Percentiles rank a stretch among this genome's conserved stretches.
Conservation (phyloP, 2,113 vertebrate species). For the Lamprologus callipterus region DNA sequence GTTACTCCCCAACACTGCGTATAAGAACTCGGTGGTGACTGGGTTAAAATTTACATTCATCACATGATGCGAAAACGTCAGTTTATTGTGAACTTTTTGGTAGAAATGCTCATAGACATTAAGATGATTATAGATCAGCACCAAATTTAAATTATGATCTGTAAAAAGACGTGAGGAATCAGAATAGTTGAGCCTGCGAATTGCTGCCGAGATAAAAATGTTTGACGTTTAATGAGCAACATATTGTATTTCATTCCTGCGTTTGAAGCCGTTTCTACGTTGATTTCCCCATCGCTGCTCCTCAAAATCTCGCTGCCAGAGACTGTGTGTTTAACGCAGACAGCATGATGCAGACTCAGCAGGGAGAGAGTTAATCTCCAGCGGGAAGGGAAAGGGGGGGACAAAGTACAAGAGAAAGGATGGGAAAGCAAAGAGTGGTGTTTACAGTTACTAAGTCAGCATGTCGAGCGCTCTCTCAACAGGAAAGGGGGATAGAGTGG, state of each 20-base stretch:
- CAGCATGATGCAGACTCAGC: neutral
- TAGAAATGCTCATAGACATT: neutral
- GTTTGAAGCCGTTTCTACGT: fast-evolving
- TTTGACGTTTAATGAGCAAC: neutral
- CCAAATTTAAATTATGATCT: neutral
- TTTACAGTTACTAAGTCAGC: conserved; percentile 21
- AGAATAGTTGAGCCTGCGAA: no score
- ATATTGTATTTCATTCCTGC: neutral
- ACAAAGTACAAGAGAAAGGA: neutral
- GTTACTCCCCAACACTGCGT: neutral
- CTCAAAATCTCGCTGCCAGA: neutral
- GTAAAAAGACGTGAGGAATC: fast-evolving
- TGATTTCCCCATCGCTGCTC: neutral
- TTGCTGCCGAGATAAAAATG: neutral
- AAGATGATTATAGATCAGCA: neutral
- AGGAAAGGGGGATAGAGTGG: neutral
- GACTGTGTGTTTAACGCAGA: conserved; percentile 4
- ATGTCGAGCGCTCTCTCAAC: neutral
- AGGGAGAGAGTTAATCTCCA: conserved; percentile 13
- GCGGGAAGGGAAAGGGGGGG: neutral
- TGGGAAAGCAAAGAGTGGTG: neutral
- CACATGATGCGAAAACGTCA: neutral
- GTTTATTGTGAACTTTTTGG: fast-evolving
- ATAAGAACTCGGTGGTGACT: neutral
- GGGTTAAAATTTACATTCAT: neutral